phyloP scores from a whole-genome alignment of 2,888 invertebrate genomes.

The Molorchus minor region DNA sequence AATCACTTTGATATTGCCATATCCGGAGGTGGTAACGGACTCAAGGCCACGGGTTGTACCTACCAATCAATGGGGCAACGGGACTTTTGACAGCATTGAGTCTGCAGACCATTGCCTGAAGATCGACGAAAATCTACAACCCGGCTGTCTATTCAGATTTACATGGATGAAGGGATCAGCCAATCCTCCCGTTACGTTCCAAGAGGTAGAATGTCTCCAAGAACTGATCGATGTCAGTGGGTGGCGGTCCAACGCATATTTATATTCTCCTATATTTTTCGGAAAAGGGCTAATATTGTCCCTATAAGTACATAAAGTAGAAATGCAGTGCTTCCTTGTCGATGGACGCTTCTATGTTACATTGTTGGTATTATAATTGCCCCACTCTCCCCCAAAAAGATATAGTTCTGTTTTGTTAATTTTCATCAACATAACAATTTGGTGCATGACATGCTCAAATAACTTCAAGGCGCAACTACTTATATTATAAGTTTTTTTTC shows the following conservation, averaged over 20 bases:
- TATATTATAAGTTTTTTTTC: not conserved
- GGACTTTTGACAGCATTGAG: conserved; percentile 20
- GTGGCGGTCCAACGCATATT: not conserved
- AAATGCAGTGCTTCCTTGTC: no score
- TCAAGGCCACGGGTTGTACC: conserved; percentile 32
- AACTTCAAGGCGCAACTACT: no score
- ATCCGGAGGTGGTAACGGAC: conserved; percentile 37
- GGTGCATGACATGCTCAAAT: no score
- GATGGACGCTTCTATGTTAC: no score
- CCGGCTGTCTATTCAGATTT: conserved; percentile 37
- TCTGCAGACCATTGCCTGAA: conserved; percentile 33
- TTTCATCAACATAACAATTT: no score
- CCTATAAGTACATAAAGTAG: no score
- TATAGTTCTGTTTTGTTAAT: no score
- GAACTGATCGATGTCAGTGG: not conserved
- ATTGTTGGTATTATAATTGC: no score
- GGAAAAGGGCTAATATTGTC: no score
- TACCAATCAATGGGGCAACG: conserved; percentile 37
- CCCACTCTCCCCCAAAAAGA: no score
- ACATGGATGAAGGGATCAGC: not conserved
- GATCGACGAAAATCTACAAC: conserved; percentile 34
- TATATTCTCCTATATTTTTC: no score
- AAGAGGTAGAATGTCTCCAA: conserved; percentile 1
- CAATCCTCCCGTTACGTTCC: conserved; percentile 3
- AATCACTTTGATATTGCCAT: conserved; percentile 34